Evolutionary conservation across 1,140 invertebrate species (phyloP).

Genomic region (Drosophila parvula): DNA sequence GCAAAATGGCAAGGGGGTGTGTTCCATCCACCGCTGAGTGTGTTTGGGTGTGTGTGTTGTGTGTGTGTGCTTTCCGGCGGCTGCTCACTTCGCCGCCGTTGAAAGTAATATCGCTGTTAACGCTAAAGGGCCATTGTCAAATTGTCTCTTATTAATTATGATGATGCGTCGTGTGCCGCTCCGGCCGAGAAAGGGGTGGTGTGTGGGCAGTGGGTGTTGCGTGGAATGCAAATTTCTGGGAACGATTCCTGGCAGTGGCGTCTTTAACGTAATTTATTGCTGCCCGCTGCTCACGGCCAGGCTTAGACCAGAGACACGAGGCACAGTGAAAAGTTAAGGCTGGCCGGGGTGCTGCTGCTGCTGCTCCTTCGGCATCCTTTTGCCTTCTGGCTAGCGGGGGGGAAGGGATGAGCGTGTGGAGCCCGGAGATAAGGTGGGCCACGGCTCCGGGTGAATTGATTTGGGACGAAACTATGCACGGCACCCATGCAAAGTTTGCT

Average conservation of each 20-base stretch:
- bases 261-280: conserved; percentile 81
- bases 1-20: conserved; percentile 81
- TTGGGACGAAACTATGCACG: conserved; percentile 72
- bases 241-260: conserved; percentile 62
- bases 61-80: conserved; percentile 38
- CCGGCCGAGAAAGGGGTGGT: conserved; percentile 3
- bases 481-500: conserved; percentile 69
- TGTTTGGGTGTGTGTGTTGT: conserved; percentile 27
- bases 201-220: conserved; percentile 17
- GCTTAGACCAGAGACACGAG: conserved; percentile 31
- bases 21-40: conserved; percentile 20
- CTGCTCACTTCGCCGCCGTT: conserved; percentile 64
- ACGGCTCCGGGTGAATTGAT: conserved; percentile 56
- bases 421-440: conserved; percentile 43
- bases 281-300: conserved; percentile 43
- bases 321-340: conserved; percentile 70
- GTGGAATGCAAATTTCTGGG: conserved; percentile 71
- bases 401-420: conserved; percentile 31
- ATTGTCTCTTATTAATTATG: conserved; percentile 83
- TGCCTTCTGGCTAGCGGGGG: background rate
- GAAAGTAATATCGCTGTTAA: conserved; percentile 82
- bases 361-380: conserved; percentile 53
- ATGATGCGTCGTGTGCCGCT: conserved; percentile 71
- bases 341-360: conserved; percentile 27
- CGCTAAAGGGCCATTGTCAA: conserved; percentile 82